Evolutionary conservation across 2,113 vertebrate species (phyloP).

Genomic region (Sorex araneus): DNA sequence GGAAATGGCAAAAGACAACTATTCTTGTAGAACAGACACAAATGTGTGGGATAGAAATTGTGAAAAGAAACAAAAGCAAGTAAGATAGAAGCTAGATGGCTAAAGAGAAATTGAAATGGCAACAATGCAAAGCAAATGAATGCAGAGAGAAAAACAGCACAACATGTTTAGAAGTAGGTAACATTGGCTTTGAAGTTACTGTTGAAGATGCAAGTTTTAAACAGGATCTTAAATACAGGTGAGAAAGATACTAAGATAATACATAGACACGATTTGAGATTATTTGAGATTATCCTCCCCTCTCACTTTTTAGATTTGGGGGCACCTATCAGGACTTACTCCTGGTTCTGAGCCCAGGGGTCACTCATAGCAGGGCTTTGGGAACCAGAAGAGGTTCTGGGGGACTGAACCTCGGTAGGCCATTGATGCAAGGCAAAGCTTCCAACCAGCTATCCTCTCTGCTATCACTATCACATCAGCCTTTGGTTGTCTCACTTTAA

Average conservation of each 20-base stretch:
- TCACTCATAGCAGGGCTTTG: no score
- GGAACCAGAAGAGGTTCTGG: no score
- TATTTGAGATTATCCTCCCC: background rate
- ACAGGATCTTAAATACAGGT: conserved; percentile 31
- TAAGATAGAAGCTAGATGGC: background rate
- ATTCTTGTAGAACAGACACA: background rate
- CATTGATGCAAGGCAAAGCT: no score
- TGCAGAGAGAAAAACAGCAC: background rate
- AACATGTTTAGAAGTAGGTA: background rate
- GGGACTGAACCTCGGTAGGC: no score
- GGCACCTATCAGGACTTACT: no score
- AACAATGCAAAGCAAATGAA: background rate
- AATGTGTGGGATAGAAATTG: background rate
- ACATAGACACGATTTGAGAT: background rate
- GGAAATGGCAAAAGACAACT: background rate
- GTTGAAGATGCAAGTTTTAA: conserved; percentile 29
- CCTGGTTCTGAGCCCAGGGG: no score
- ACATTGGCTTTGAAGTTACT: conserved; percentile 34
- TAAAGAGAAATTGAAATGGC: background rate
- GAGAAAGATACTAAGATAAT: conserved; percentile 5
- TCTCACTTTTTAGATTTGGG: background rate
- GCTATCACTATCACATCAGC: no score
- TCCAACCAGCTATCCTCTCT: no score
- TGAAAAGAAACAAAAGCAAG: conserved; percentile 14
- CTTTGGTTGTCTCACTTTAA: no score